Evolutionary conservation across 1,140 invertebrate genomes (phyloP).

Genomic region (Aphis craccivora): DNA sequence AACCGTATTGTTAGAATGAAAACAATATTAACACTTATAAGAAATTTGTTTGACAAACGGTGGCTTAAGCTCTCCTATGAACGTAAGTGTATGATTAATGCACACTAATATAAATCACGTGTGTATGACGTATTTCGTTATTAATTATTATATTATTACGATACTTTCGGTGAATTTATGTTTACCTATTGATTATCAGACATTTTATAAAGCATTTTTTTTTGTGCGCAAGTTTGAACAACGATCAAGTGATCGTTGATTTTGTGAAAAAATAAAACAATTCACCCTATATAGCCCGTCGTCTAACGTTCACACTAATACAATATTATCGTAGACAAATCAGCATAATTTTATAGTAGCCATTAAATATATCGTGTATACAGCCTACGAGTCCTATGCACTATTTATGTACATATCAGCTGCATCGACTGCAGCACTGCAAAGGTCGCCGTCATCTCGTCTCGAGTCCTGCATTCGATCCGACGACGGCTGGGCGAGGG

Average conservation of each 20-base stretch:
- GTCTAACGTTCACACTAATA: neutral
- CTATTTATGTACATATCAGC: neutral
- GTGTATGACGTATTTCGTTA: neutral
- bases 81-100: too few species aligned
- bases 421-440: neutral
- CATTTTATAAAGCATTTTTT: too few species aligned
- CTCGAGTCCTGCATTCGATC: neutral
- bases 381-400: neutral
- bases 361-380: too few species aligned
- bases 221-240: too few species aligned
- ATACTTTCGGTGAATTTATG: neutral
- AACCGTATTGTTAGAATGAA: neutral
- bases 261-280: too few species aligned
- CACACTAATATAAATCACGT: neutral
- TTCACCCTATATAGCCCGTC: too few species aligned
- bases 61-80: too few species aligned
- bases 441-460: neutral
- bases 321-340: neutral
- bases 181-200: too few species aligned
- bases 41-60: neutral
- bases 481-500: neutral
- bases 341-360: neutral
- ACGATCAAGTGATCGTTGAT: too few species aligned
- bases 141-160: neutral
- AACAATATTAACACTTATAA: neutral